Evolutionary conservation across 1,140 invertebrate species (phyloP).

Genomic region (Polyergus mexicanus): DNA sequence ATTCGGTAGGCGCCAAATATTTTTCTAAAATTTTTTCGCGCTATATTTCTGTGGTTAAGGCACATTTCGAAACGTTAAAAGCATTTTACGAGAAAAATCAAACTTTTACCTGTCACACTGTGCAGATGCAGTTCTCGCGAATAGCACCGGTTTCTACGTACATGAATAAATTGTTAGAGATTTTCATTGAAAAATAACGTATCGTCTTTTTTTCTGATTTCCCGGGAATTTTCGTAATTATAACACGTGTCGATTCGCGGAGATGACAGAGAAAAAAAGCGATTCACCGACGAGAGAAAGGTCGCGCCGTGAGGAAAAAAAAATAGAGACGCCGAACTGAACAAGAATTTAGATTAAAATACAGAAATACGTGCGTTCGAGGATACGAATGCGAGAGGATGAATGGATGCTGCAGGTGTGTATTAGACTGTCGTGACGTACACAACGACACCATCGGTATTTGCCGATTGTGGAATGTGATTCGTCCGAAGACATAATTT

Average conservation of each 20-base stretch:
- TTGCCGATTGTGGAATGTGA: constrained; percentile 36
- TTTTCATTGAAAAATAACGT: constrained; percentile 20
- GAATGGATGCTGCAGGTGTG: constrained; percentile 54
- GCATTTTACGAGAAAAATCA: constrained; percentile 29
- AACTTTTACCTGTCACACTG: constrained; percentile 39
- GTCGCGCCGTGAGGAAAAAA: neutral
- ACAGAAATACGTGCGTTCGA: constrained; percentile 55
- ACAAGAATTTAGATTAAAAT: constrained; percentile 65
- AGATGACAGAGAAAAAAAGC: neutral
- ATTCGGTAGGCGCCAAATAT: constrained; percentile 35
- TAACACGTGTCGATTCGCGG: constrained; percentile 26
- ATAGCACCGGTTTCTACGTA: neutral
- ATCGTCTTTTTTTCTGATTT: neutral
- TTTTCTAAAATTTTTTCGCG: constrained; percentile 20
- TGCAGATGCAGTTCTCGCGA: neutral
- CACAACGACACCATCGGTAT: constrained; percentile 49
- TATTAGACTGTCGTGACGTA: constrained; percentile 13
- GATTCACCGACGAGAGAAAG: constrained; percentile 24
- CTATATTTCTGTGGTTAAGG: constrained; percentile 27
- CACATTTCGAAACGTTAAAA: constrained; percentile 51
- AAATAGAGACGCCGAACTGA: constrained; percentile 30
- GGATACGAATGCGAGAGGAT: constrained; percentile 29
- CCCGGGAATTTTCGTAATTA: constrained; percentile 44
- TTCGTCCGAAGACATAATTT: constrained; percentile 57
- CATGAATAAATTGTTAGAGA: neutral